Percentiles rank a stretch among this genome's conserved stretches.
Conservation (phyloP, 1,140 invertebrate species). For the Drosophila watanabei region DNA sequence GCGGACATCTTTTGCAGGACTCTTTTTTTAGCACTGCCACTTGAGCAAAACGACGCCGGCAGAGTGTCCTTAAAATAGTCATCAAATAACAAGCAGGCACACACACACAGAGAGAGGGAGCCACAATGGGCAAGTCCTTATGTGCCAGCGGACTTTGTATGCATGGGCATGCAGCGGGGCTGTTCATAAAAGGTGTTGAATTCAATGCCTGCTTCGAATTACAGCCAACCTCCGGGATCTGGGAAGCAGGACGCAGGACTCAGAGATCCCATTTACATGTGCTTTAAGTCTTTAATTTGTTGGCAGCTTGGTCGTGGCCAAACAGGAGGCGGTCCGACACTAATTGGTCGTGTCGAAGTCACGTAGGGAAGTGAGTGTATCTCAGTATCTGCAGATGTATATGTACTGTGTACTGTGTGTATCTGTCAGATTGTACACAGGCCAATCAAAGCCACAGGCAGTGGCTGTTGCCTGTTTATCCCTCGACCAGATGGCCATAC, state of each 20-base stretch:
- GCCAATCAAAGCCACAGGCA: slow-evolving; percentile 49
- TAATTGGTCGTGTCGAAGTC: slow-evolving; percentile 81
- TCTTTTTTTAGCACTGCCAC: slow-evolving; percentile 48
- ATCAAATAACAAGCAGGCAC: slow-evolving; percentile 72
- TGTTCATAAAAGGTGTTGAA: slow-evolving; percentile 73
- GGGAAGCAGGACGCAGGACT: not conserved
- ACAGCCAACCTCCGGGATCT: slow-evolving; percentile 26
- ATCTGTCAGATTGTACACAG: slow-evolving; percentile 41
- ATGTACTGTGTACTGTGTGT: slow-evolving; percentile 16
- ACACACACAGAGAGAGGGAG: slow-evolving; percentile 1
- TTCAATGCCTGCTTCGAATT: slow-evolving; percentile 67
- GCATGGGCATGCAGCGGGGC: slow-evolving; percentile 50
- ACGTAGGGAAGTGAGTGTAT: slow-evolving; percentile 55
- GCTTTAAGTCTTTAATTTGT: slow-evolving; percentile 79
- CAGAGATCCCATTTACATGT: slow-evolving; percentile 30
- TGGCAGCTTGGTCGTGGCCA: slow-evolving; percentile 15
- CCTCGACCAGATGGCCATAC: slow-evolving; percentile 43
- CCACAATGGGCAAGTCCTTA: slow-evolving; percentile 28
- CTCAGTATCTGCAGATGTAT: slow-evolving; percentile 20
- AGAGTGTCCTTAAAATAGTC: slow-evolving; percentile 76
- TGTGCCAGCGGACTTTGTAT: slow-evolving; percentile 48
- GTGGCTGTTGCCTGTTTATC: slow-evolving; percentile 30
- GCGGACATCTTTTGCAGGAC: slow-evolving; percentile 18
- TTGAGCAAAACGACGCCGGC: slow-evolving; percentile 46
- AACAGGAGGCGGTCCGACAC: slow-evolving; percentile 52